Evolutionary conservation across 2,113 vertebrate genomes (phyloP), one percentile per base, ranked within the genome.

Genomic region (Odocoileus hemionus): DNA sequence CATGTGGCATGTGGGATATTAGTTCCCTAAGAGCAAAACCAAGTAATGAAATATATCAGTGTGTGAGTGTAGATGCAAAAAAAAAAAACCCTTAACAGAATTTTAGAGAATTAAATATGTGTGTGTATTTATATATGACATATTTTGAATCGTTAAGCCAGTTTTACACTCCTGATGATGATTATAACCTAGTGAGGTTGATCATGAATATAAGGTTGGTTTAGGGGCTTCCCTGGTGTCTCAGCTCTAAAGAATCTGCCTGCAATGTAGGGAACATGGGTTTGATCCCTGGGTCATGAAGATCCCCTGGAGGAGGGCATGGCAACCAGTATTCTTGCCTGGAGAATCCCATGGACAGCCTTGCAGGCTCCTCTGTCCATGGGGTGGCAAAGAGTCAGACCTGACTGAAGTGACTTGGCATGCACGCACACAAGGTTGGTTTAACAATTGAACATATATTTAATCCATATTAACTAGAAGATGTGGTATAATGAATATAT

Each of bases 61-160:
- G 43, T 10, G 17, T 91, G 61, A 83, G 45, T 16, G 21, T 89
- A 58, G 60, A 39, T 39, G 25, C 39, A 36, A 70, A 36, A 36
- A 64, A 64, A 79, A 54, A 64, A 94, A 70, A 30, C 4, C 23
- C 39, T 61, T 50, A 80, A 54, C n/a, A 67, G 70, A 70, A 89
- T 39, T 94, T 83, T 89, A 64, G 52, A 16, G 45, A 94, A 54
- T 94, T 92, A 83, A 93, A 36, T 36, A 36, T 28, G 25, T 36
- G 21, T 55, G 23, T 12, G 15, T 39, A 16, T 39, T 25, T 80
- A 1, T 61, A n/a, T 5, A 52, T 33, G 47, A 33, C 21, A 36
- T 54, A 25, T 39, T 84, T 84, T 84, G 23, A 39, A 28, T 57
- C 17, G n/a, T 58, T 84, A 84, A 57, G 52, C 54, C n/a, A 57